Conservation (phyloP, 2,797 vertebrate genomes). For the Smutsia temminckii region DNA sequence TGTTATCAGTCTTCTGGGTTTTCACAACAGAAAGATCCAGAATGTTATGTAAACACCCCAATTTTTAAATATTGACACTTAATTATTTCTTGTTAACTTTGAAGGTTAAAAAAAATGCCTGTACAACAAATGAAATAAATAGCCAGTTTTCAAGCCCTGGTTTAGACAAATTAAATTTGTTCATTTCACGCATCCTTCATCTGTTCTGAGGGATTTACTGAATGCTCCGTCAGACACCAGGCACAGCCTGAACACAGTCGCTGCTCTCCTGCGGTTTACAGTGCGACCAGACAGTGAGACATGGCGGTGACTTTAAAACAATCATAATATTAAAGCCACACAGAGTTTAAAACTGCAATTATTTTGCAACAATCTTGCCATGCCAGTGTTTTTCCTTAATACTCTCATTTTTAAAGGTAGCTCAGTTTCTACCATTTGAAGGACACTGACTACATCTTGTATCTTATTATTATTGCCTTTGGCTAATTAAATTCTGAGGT, state of each 20-base stretch:
- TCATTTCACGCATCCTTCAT: conserved; percentile 32
- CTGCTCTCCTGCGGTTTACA: not conserved
- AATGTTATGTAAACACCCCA: not conserved
- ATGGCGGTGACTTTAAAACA: not conserved
- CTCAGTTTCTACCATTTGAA: not conserved
- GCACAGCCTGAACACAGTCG: not conserved
- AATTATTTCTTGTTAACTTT: not conserved
- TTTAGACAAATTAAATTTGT: not conserved
- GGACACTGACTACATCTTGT: not conserved
- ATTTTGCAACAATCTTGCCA: not conserved
- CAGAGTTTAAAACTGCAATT: not conserved
- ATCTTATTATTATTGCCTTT: conserved; percentile 48
- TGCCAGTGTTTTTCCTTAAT: not conserved
- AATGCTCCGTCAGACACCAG: not conserved
- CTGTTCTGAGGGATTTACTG: not conserved
- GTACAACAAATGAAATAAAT: not conserved
- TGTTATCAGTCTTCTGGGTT: not conserved
- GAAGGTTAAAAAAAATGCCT: not conserved
- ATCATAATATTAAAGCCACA: not conserved
- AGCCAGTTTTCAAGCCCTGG: not conserved
- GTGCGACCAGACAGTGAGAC: not conserved
- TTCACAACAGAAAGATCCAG: not conserved
- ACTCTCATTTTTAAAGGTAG: conserved; percentile 31
- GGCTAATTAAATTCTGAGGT: conserved; percentile 73
- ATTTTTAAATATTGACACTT: not conserved